Evolutionary conservation across 1,140 invertebrate genomes (phyloP).

Genomic region (Monomorium pharaonis): DNA sequence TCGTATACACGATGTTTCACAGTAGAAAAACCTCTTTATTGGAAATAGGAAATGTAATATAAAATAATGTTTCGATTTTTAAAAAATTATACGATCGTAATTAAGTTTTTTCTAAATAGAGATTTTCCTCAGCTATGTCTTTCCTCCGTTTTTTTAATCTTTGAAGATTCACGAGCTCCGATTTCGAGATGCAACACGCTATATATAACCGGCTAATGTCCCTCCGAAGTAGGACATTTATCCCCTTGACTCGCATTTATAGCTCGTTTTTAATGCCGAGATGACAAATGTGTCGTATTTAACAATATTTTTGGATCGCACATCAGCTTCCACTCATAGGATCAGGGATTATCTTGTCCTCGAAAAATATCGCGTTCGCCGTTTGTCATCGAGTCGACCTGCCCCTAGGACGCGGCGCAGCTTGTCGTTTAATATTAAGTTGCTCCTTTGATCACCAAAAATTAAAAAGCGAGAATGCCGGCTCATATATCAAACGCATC

Average conservation of each 20-base stretch:
- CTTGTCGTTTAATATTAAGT: conserved; percentile 54
- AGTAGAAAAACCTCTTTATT: neutral
- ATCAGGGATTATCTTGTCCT: conserved; percentile 73
- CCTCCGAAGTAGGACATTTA: conserved; percentile 24
- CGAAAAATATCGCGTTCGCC: conserved; percentile 68
- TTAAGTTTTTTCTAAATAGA: neutral
- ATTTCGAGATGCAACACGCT: neutral
- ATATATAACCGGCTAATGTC: neutral
- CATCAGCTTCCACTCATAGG: conserved; percentile 71
- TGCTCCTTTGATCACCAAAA: conserved; percentile 32
- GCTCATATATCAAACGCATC: neutral
- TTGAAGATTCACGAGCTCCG: neutral
- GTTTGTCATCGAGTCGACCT: conserved; percentile 60
- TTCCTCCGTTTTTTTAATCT: neutral
- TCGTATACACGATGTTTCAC: conserved; percentile 7
- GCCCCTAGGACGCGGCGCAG: neutral
- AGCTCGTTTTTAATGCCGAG: conserved; percentile 67
- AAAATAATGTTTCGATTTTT: neutral
- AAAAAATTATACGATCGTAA: neutral
- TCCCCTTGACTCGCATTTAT: conserved; percentile 6
- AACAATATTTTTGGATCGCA: conserved; percentile 77
- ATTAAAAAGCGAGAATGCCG: conserved; percentile 38
- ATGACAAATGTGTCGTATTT: conserved; percentile 76
- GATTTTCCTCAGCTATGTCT: neutral
- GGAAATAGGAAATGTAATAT: neutral